A percentile compares a stretch with the other conserved stretches of the same genome.
phyloP scores from a whole-genome alignment of 2,113 vertebrate genomes.

The Melanostigma gelatinosum region DNA sequence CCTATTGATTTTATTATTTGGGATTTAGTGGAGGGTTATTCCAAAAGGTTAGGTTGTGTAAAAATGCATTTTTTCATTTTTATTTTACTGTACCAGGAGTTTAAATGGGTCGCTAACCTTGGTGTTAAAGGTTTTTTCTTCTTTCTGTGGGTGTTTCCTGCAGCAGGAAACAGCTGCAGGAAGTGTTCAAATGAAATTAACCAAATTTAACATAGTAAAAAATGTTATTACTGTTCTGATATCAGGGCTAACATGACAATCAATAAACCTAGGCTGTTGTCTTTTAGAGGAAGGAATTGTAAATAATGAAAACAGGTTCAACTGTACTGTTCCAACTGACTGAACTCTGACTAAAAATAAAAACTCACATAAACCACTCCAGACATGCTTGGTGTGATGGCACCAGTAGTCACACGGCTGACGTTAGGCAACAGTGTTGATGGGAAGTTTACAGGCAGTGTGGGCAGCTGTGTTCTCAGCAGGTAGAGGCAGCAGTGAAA shows the following conservation, averaged over 20 bases:
- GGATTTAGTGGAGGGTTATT: neutral
- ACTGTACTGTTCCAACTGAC: neutral
- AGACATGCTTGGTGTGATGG: neutral
- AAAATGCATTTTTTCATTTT: neutral
- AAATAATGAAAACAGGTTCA: neutral
- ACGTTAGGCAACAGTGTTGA: slow-evolving; percentile 18
- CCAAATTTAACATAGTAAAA: neutral
- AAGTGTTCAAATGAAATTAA: slow-evolving; percentile 3
- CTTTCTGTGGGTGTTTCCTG: neutral
- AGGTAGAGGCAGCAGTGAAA: slow-evolving; percentile 53
- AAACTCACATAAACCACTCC: neutral
- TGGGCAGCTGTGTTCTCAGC: slow-evolving; percentile 71
- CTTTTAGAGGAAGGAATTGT: neutral
- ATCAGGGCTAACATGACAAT: neutral
- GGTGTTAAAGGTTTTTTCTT: neutral
- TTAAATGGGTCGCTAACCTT: neutral
- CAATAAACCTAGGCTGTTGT: neutral
- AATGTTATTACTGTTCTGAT: neutral
- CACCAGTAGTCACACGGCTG: neutral
- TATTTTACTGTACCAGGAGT: neutral
- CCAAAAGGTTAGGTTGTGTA: neutral
- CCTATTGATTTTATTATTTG: neutral
- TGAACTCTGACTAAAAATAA: slow-evolving; percentile 1
- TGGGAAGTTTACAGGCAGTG: slow-evolving; percentile 37
- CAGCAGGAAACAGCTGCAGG: slow-evolving; percentile 11